These are phyloP conservation scores for Thamnophis sirtalis DNA, from an alignment of 2,113 vertebrate species.

Conservation along the genomic window DNA sequence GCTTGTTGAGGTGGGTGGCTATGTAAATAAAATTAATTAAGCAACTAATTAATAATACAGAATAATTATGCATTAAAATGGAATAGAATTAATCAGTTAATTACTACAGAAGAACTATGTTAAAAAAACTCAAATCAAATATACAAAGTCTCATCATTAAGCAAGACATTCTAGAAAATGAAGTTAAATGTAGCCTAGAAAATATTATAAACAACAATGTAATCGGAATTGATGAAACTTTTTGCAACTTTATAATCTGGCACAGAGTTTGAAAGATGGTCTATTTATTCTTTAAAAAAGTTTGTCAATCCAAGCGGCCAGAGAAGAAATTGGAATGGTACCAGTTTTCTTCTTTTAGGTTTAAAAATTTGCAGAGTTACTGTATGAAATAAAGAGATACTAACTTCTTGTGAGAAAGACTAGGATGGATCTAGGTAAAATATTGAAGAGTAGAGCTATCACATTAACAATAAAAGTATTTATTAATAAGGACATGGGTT, in stretches of 20 bases:
- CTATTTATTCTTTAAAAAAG: neutral
- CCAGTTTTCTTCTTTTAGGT: neutral
- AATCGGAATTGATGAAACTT: neutral
- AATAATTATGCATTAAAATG: neutral
- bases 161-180: neutral
- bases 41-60: neutral
- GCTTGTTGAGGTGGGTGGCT: neutral
- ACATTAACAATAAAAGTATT: neutral
- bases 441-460: neutral
- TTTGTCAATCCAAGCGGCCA: neutral
- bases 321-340: neutral
- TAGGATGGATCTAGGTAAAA: neutral
- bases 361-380: neutral
- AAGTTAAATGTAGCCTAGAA: neutral
- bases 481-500: neutral
- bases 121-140: neutral
- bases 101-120: neutral
- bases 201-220: neutral
- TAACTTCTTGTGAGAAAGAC: neutral
- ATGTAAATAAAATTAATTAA: neutral
- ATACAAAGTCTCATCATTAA: neutral
- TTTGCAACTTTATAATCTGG: neutral
- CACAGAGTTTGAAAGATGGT: neutral
- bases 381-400: neutral
- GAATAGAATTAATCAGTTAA: neutral